Evolutionary conservation across 2,113 vertebrate species (phyloP), one percentile per base, ranked within the genome.

Genomic region (Glaucidium brasilianum): DNA sequence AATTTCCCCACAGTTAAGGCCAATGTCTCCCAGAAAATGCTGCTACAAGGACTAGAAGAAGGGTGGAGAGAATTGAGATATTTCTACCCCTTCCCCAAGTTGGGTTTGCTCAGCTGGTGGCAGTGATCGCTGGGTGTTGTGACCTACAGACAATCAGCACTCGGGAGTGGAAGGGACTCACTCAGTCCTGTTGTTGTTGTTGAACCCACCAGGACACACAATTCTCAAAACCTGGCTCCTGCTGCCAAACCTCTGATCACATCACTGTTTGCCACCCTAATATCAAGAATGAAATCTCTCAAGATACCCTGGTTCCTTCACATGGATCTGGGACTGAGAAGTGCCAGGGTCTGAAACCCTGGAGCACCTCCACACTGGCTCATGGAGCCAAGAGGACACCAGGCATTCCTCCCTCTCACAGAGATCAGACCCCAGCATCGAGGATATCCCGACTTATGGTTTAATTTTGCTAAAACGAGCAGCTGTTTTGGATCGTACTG

Each of bases 301-400:
- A 3, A 6, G 43, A 45, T 37, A 26, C 13, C 0, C 0, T 27
- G 25, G 26, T 18, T 6, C 15, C 13, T 50, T 37, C n/a, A 14
- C 20, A 39, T 0, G 4, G 35, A n/a, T 35, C 34, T 45, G 34
- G 63, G 55, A 26, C 12, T 52, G 16, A 47, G n/a, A 41, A 47
- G n/a, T 15, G 14, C 10, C 43, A 27, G 18, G 12, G 10, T 21
- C 41, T 75, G 56, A 64, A 64, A 53, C 17, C 15, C 34, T 78
- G 34, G 47, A 72, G 45, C 17, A 45, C 13, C 56, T 76, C 43
- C 50, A 23, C 39, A 21, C 2, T 9, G 30, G 30, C 11, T 88
- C 29, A 32, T 13, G 23, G 63, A 77, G 43, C 52, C 37, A 39
- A 59, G 52, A 7, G 18, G 37, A 66, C 64, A 80, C 34, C 34